phyloP scores from a whole-genome alignment of 2,797 vertebrate species.

The Pitangus sulphuratus region DNA sequence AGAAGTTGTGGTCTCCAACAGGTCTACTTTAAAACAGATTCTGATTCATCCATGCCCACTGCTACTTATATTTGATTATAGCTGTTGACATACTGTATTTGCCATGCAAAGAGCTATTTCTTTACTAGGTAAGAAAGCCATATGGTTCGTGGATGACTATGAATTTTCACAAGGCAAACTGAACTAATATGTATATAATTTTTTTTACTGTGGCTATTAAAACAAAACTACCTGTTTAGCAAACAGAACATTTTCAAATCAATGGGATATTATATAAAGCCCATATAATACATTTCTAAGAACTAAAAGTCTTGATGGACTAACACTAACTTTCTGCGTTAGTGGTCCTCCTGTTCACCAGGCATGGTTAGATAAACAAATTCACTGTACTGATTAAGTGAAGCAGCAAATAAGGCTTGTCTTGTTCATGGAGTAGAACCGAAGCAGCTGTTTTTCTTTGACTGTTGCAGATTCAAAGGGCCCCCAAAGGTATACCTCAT shows the following conservation, averaged over 20 bases:
- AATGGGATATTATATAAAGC: not conserved
- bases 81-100: constrained; percentile 46
- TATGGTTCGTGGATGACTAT: constrained; percentile 56
- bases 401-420: constrained; percentile 24
- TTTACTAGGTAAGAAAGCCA: constrained; percentile 48
- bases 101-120: constrained; percentile 39
- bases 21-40: constrained; percentile 24
- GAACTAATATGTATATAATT: not conserved
- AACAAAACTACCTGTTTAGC: constrained; percentile 15
- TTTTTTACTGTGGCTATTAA: not conserved
- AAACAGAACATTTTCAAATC: not conserved
- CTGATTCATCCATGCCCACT: constrained; percentile 61
- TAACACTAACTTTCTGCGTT: not conserved
- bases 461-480: constrained; percentile 39
- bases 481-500: not conserved
- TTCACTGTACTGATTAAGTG: not conserved
- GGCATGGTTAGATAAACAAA: not conserved
- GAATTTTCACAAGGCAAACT: constrained; percentile 42
- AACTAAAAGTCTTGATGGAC: not conserved
- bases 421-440: constrained; percentile 20
- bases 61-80: constrained; percentile 56
- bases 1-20: constrained; percentile 6
- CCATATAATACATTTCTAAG: not conserved
- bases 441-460: constrained; percentile 47
- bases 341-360: not conserved